Percentiles rank a stretch among this genome's conserved stretches.
These are phyloP conservation scores for Rhodeus uyekii DNA, from an alignment of 2,797 vertebrate genomes.

Conservation along the genomic window DNA sequence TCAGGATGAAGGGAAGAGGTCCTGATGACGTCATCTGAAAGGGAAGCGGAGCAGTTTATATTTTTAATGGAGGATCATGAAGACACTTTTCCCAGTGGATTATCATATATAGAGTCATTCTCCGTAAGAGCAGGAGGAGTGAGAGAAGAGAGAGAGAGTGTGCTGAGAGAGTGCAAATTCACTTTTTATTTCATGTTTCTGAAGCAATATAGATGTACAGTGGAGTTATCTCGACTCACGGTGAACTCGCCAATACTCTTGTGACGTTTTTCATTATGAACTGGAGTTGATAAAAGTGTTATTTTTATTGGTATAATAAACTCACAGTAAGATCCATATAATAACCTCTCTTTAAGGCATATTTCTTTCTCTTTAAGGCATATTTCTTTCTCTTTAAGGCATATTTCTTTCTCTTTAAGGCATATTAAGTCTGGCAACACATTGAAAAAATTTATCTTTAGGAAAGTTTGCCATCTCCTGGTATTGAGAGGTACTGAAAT, in stretches of 20 bases:
- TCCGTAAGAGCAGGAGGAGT: neutral
- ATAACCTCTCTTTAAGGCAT: neutral
- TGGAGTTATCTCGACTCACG: constrained; percentile 48
- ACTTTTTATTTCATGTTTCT: too few species aligned
- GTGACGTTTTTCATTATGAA: too few species aligned
- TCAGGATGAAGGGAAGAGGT: neutral
- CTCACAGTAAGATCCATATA: neutral
- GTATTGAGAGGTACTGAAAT: constrained; percentile 46
- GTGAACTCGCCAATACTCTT: too few species aligned
- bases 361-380: neutral
- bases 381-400: neutral
- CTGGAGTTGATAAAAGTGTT: neutral
- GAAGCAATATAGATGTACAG: constrained; percentile 7
- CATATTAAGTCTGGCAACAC: too few species aligned
- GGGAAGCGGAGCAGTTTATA: neutral
- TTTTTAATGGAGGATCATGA: neutral
- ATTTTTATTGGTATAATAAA: neutral
- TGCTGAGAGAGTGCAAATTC: too few species aligned
- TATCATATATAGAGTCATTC: neutral
- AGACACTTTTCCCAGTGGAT: neutral
- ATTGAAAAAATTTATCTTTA: constrained; percentile 17
- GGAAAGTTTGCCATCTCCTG: constrained; percentile 46
- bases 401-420: neutral
- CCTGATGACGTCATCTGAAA: neutral
- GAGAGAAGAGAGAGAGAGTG: neutral